Percentiles rank a stretch among this genome's conserved stretches.
Evolutionary conservation across 2,113 vertebrate genomes (phyloP).

Genomic region (Eidolon helvum): DNA sequence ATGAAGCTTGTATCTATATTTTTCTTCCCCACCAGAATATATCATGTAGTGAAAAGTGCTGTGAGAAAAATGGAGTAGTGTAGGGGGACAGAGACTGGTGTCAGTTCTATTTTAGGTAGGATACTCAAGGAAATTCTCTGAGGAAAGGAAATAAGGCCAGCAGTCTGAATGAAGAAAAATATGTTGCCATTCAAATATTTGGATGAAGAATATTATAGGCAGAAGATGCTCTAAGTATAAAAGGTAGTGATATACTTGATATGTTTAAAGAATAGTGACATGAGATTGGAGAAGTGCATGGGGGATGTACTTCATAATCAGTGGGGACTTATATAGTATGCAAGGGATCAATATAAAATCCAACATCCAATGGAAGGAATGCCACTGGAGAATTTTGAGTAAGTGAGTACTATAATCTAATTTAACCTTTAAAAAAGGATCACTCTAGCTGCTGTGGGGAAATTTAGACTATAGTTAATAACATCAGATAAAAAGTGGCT

Average conservation of each 20-base stretch:
- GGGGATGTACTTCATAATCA: not conserved
- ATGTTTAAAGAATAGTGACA: not conserved
- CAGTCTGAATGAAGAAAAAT: not conserved
- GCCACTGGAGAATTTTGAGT: not conserved
- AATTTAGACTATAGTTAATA: not conserved
- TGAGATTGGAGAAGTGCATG: not conserved
- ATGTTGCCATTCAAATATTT: not conserved
- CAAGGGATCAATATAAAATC: not conserved
- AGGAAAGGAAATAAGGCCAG: slow-evolving; percentile 10
- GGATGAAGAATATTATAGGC: not conserved
- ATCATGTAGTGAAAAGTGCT: not conserved
- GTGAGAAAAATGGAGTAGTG: not conserved
- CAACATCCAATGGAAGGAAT: not conserved
- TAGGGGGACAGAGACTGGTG: not conserved
- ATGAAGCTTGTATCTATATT: not conserved
- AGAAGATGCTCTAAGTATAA: not conserved
- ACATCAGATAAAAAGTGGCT: not conserved
- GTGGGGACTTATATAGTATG: not conserved
- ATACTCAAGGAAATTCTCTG: not conserved
- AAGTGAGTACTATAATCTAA: not conserved
- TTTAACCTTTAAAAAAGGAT: not conserved
- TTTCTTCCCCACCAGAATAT: not conserved
- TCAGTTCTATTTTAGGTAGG: not conserved
- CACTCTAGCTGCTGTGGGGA: not conserved
- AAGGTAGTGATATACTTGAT: not conserved